Conservation (phyloP, 2,113 vertebrate species). For the Bambusicola thoracicus region DNA sequence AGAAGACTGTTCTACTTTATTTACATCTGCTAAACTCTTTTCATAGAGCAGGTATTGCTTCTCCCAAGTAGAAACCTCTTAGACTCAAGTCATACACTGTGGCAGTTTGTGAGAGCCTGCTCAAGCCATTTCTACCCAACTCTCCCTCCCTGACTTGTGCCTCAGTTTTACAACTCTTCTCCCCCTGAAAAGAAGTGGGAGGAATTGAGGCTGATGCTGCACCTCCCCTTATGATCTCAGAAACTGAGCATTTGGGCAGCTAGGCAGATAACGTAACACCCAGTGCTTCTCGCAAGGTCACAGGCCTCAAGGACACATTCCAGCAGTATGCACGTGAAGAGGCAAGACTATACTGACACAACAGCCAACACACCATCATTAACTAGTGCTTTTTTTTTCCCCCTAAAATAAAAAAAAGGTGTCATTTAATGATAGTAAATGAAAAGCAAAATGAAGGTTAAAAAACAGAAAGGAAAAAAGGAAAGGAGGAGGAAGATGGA, state of each 20-base stretch:
- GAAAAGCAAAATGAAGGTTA: background rate
- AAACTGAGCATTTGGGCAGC: constrained; percentile 3
- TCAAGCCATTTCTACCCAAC: background rate
- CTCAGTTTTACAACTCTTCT: background rate
- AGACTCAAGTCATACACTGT: rapidly evolving
- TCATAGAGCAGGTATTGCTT: background rate
- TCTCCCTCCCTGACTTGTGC: background rate
- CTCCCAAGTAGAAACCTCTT: background rate
- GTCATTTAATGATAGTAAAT: background rate
- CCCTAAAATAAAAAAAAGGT: background rate
- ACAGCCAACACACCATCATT: background rate
- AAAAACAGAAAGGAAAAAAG: background rate
- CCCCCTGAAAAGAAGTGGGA: background rate
- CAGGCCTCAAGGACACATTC: constrained; percentile 5
- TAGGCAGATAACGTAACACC: background rate
- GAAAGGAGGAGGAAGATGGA: background rate
- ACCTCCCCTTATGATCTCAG: constrained; percentile 46
- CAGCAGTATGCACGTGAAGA: background rate
- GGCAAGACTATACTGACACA: background rate
- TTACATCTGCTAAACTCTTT: background rate
- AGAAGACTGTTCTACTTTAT: background rate
- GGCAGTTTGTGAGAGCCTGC: background rate
- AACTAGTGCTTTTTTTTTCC: background rate
- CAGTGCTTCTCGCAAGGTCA: constrained; percentile 2
- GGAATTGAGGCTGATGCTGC: background rate